phyloP scores from a whole-genome alignment of 2,113 vertebrate species.

The Etia nguti region DNA sequence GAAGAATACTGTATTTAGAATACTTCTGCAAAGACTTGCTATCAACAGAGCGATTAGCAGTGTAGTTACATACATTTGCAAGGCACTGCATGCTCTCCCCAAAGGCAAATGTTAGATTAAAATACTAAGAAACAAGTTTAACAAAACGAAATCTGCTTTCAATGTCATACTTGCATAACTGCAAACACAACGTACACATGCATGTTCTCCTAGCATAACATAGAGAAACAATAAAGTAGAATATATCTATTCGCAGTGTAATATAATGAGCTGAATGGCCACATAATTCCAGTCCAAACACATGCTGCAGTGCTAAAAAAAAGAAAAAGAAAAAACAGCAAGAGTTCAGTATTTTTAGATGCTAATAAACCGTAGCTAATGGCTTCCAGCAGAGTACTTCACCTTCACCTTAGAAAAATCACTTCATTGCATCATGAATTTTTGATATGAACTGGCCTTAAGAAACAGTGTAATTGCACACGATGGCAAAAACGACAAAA shows the following conservation, averaged over 20 bases:
- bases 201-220: not conserved
- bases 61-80: not conserved
- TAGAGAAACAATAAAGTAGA: not conserved
- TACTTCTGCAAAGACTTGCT: not conserved
- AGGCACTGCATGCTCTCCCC: not conserved
- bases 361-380: not conserved
- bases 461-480: not conserved
- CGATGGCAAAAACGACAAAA: not conserved
- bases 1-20: not conserved
- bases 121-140: not conserved
- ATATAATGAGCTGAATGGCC: not conserved
- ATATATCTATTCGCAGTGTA: not conserved
- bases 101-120: not conserved
- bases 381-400: not conserved
- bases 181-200: not conserved
- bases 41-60: not conserved
- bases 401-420: not conserved
- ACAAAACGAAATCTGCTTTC: not conserved
- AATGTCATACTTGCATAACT: not conserved
- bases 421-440: not conserved
- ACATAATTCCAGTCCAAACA: not conserved
- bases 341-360: not conserved
- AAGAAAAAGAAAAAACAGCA: not conserved
- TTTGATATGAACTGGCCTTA: conserved; percentile 11
- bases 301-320: not conserved